Evolutionary conservation across 2,888 invertebrate species (phyloP).

Genomic region (Ryuthela nishihirai): DNA sequence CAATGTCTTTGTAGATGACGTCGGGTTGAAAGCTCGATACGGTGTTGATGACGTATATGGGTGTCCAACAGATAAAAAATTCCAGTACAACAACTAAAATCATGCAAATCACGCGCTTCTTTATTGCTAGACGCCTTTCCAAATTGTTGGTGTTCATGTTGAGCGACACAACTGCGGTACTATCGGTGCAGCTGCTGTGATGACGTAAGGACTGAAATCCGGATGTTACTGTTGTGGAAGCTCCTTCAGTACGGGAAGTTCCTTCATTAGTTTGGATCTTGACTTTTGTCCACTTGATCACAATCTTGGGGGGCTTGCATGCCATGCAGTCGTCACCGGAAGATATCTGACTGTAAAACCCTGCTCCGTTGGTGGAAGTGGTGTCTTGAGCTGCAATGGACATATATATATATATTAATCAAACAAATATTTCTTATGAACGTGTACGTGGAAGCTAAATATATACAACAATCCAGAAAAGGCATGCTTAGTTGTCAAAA

Average conservation of each 20-base stretch:
- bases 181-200: slow-evolving; percentile 1
- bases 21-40: slow-evolving; percentile 56
- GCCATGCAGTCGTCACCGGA: slow-evolving; percentile 6
- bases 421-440: too few relatives aligned
- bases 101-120: slow-evolving; percentile 68
- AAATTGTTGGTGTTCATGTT: slow-evolving; percentile 58
- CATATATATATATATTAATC: too few relatives aligned
- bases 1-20: slow-evolving; percentile 55
- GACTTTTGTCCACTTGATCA: slow-evolving; percentile 1
- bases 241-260: background rate
- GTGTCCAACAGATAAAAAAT: slow-evolving; percentile 68
- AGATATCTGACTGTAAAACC: slow-evolving; percentile 6
- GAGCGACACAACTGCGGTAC: background rate
- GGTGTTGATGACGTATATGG: slow-evolving; percentile 60
- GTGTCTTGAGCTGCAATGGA: too few relatives aligned
- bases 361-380: too few relatives aligned
- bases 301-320: slow-evolving; percentile 6
- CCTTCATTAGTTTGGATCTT: background rate
- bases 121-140: slow-evolving; percentile 67
- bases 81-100: slow-evolving; percentile 63
- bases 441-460: too few relatives aligned
- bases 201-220: background rate
- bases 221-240: slow-evolving; percentile 2
- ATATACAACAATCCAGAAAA: too few relatives aligned
- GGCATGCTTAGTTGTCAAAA: too few relatives aligned